Conservation (phyloP, 2,113 vertebrate species). For the Cardinalis cardinalis region DNA sequence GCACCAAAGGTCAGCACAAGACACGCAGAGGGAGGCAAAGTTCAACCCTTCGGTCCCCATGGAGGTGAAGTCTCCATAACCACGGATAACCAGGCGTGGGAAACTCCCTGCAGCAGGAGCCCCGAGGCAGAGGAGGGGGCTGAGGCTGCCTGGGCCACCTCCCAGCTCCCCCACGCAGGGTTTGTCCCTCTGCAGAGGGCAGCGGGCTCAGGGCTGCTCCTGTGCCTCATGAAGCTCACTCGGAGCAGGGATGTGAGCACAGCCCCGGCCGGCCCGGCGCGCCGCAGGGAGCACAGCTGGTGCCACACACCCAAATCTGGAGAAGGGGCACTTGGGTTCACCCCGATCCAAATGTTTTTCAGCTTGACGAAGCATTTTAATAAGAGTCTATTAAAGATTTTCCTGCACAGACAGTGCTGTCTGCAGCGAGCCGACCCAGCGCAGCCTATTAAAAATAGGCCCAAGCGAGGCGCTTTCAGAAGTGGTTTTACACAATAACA, state of each 20-base stretch:
- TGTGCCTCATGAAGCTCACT: neutral
- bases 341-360: neutral
- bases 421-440: neutral
- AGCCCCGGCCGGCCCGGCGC: rapidly evolving
- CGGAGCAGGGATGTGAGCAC: neutral
- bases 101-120: neutral
- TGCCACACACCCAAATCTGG: neutral
- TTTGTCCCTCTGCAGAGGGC: neutral
- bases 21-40: neutral
- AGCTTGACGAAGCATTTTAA: neutral
- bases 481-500: constrained; percentile 28
- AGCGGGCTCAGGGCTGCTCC: neutral
- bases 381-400: neutral
- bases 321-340: neutral
- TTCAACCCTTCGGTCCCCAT: neutral
- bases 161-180: neutral
- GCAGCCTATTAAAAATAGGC: constrained; percentile 15
- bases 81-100: neutral
- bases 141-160: neutral
- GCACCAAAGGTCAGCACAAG: neutral
- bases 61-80: neutral
- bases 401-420: neutral
- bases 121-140: neutral
- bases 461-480: neutral
- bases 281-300: rapidly evolving